These are phyloP conservation scores for Calephelis perditalis DNA, from an alignment of 2,888 invertebrate genomes.

Conservation along the genomic window DNA sequence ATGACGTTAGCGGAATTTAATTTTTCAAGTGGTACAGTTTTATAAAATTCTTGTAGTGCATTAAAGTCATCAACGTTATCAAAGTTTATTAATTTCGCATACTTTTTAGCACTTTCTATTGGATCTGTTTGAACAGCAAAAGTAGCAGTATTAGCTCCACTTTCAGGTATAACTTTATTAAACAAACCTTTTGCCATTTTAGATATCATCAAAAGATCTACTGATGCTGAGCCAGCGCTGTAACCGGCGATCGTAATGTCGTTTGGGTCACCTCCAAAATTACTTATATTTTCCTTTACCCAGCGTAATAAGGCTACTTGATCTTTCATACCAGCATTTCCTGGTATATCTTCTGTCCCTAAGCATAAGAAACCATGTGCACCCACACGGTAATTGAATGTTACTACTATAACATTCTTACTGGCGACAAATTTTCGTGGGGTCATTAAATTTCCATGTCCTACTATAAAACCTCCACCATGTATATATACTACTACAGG, in stretches of 20 bases:
- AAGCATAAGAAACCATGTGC: conserved; percentile 34
- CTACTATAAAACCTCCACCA: conserved; percentile 56
- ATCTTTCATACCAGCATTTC: conserved; percentile 42
- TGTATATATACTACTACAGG: conserved; percentile 60
- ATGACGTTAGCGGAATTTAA: conserved; percentile 33
- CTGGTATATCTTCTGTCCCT: conserved; percentile 36
- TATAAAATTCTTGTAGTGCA: conserved; percentile 45
- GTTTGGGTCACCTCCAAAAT: conserved; percentile 39
- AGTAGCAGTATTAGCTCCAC: conserved; percentile 31
- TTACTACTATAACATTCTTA: conserved; percentile 30
- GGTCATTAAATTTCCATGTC: conserved; percentile 38
- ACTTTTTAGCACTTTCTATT: conserved; percentile 32
- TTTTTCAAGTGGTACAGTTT: conserved; percentile 33
- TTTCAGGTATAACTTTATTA: conserved; percentile 33
- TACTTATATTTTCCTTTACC: conserved; percentile 38
- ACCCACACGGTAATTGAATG: conserved; percentile 47
- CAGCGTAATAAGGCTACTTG: conserved; percentile 38
- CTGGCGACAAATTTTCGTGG: conserved; percentile 37
- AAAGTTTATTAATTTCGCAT: conserved; percentile 34
- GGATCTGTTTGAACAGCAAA: conserved; percentile 36
- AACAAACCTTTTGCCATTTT: conserved; percentile 32
- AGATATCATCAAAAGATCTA: conserved; percentile 35
- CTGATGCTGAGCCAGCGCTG: conserved; percentile 38
- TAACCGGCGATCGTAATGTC: conserved; percentile 40
- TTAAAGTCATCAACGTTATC: conserved; percentile 36